Evolutionary conservation across 2,888 invertebrate species (phyloP).

Genomic region (Eurytoma adleriae): DNA sequence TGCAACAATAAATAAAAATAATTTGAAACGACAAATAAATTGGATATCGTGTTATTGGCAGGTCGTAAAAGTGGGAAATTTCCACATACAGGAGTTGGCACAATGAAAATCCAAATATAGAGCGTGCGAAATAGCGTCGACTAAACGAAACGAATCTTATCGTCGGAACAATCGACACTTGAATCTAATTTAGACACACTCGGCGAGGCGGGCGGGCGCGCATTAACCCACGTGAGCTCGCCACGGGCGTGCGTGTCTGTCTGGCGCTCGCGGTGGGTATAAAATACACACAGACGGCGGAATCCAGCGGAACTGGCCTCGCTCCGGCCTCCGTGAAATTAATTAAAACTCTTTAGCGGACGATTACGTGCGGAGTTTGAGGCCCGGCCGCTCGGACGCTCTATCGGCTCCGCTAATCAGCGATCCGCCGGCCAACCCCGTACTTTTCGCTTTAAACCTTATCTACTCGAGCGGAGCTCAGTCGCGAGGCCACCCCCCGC

Average conservation of each 20-base stretch:
- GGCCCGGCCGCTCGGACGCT: background rate
- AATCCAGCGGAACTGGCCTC: background rate
- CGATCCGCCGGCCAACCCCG: conserved; percentile 27
- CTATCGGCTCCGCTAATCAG: conserved; percentile 47
- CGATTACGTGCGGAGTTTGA: conserved; percentile 50
- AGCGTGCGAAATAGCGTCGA: conserved; percentile 11
- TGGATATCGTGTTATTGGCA: background rate
- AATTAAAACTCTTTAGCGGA: conserved; percentile 58
- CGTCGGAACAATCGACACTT: conserved; percentile 49
- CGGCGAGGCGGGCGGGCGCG: background rate
- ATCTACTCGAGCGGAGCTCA: background rate
- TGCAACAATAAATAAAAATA: background rate
- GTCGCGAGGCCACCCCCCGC: background rate
- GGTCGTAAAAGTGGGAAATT: background rate
- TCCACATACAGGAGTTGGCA: background rate
- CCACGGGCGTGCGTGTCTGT: conserved; percentile 39
- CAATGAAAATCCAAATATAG: conserved; percentile 16
- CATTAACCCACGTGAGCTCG: conserved; percentile 14
- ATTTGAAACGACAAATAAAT: background rate
- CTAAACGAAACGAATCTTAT: conserved; percentile 37
- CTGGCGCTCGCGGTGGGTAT: conserved; percentile 26
- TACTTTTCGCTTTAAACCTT: conserved; percentile 13
- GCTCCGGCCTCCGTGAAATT: conserved; percentile 45
- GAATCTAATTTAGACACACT: conserved; percentile 54
- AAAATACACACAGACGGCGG: conserved; percentile 39